Percentiles rank a stretch among this genome's conserved stretches.
phyloP scores from a whole-genome alignment of 23 tunicate species.

The Aplidium turbinatum region DNA sequence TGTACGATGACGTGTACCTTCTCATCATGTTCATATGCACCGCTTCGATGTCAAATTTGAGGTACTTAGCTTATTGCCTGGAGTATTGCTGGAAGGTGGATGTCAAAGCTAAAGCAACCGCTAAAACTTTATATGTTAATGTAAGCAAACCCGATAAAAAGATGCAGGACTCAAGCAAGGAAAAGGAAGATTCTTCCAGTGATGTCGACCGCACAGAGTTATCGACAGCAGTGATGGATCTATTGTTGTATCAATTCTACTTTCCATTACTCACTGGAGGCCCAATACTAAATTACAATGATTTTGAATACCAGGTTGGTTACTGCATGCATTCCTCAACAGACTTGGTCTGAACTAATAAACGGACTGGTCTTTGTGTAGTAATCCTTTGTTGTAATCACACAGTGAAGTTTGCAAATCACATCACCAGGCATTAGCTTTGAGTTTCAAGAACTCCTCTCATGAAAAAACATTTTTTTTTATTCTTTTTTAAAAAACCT shows the following conservation, averaged over 20 bases:
- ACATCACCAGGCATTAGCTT: no score
- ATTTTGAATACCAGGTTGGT: slow-evolving; percentile 59
- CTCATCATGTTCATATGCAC: slow-evolving; percentile 20
- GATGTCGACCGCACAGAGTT: not conserved
- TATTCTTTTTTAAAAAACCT: no score
- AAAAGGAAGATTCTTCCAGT: not conserved
- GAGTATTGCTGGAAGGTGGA: slow-evolving; percentile 48
- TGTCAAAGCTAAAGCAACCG: no score
- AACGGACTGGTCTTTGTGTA: no score
- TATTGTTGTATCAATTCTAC: slow-evolving; percentile 65
- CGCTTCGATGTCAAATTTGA: slow-evolving; percentile 53
- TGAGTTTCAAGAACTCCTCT: no score
- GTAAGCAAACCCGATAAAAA: no score
- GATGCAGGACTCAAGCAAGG: not conserved
- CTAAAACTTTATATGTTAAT: no score
- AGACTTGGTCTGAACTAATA: no score
- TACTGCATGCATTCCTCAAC: no score
- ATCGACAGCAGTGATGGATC: not conserved
- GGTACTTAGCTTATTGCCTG: slow-evolving; percentile 61
- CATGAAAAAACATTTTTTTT: no score
- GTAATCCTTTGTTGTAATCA: no score
- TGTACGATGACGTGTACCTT: slow-evolving; percentile 10
- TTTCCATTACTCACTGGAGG: slow-evolving; percentile 76
- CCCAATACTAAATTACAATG: slow-evolving; percentile 66
- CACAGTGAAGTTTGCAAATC: no score